Evolutionary conservation across 2,888 invertebrate genomes (phyloP).

Genomic region (Netelia inedita): DNA sequence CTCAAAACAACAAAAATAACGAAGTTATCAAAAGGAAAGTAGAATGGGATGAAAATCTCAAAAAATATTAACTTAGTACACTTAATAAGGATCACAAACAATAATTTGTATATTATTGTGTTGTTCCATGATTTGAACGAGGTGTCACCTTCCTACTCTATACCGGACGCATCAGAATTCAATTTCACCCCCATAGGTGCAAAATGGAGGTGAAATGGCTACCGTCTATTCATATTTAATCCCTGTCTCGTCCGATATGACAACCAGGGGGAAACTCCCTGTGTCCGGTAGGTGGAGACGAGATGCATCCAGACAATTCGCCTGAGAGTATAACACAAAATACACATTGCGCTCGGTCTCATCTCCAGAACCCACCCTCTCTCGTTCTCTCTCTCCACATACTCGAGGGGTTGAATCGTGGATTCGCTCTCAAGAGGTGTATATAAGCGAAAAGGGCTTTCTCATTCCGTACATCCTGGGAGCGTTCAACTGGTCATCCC

Average conservation of each 20-base stretch:
- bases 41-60: neutral
- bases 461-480: constrained; percentile 44
- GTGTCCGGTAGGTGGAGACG: constrained; percentile 63
- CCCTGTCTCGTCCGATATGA: neutral
- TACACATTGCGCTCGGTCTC: constrained; percentile 72
- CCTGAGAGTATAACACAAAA: constrained; percentile 78
- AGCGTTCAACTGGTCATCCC: constrained; percentile 56
- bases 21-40: neutral
- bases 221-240: constrained; percentile 16
- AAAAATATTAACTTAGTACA: neutral
- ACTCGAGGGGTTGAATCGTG: constrained; percentile 45
- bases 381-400: constrained; percentile 58
- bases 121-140: too few species aligned
- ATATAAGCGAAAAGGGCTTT: constrained; percentile 50
- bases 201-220: neutral
- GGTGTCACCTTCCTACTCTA: too few species aligned
- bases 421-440: constrained; percentile 26
- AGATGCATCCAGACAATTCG: constrained; percentile 79
- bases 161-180: constrained; percentile 19
- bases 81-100: neutral
- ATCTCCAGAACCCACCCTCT: constrained; percentile 52
- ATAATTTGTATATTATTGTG: too few species aligned
- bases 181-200: neutral
- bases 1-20: constrained; percentile 21
- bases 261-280: constrained; percentile 27